phyloP scores from a whole-genome alignment of 2,888 invertebrate genomes.

The Phaedon cochleariae region DNA sequence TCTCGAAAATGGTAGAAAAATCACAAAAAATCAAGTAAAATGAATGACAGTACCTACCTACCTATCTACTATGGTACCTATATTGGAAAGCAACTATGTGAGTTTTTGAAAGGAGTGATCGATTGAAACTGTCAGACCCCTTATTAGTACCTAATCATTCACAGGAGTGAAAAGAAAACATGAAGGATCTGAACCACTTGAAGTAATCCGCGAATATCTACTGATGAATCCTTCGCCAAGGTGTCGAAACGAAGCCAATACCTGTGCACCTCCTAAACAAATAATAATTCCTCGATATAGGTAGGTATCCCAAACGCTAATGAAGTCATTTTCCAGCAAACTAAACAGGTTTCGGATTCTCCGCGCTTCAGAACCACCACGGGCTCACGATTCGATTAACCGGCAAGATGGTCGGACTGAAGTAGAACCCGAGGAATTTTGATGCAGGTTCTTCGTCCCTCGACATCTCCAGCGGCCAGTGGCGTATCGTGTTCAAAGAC shows the following conservation, averaged over 20 bases:
- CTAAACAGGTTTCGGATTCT: conserved; percentile 38
- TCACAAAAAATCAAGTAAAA: too few species aligned
- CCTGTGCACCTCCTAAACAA: conserved; percentile 10
- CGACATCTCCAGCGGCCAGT: neutral
- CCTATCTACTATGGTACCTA: too few species aligned
- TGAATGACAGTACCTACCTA: too few species aligned
- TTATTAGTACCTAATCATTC: too few species aligned
- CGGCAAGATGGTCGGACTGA: conserved; percentile 20
- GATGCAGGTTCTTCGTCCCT: conserved; percentile 52
- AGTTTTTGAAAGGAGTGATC: too few species aligned
- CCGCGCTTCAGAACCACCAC: conserved; percentile 13
- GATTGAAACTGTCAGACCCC: too few species aligned
- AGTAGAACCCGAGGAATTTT: conserved; percentile 56
- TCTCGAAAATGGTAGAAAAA: too few species aligned
- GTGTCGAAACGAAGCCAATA: neutral
- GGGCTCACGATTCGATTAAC: conserved; percentile 8
- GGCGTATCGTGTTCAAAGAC: neutral
- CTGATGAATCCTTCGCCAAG: neutral
- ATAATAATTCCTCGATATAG: conserved; percentile 26
- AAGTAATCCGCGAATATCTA: neutral
- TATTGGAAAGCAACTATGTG: too few species aligned
- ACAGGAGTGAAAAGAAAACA: too few species aligned
- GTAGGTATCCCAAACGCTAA: conserved; percentile 37
- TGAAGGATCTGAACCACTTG: too few species aligned
- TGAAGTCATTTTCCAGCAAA: conserved; percentile 46